Percentiles rank a stretch among this genome's conserved stretches.
Evolutionary conservation across 2,113 vertebrate species (phyloP).

Genomic region (Oryzias curvinotus): DNA sequence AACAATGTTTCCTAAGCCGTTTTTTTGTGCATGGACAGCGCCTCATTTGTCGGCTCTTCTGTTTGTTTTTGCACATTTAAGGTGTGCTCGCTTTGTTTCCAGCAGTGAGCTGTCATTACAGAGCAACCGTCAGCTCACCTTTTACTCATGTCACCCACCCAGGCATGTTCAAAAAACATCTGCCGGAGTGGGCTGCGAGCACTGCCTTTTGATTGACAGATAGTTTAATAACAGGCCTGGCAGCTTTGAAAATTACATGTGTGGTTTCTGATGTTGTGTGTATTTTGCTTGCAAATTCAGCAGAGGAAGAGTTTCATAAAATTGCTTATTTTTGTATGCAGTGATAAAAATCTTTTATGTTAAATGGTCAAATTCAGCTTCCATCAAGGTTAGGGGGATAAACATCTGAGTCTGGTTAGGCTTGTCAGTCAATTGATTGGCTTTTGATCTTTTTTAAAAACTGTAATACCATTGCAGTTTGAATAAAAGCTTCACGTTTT

Average conservation of each 20-base stretch:
- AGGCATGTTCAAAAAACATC: background rate
- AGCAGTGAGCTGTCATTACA: background rate
- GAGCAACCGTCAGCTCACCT: background rate
- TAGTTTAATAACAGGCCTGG: conserved; percentile 10
- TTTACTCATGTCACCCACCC: background rate
- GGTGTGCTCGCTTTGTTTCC: background rate
- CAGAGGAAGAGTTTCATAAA: background rate
- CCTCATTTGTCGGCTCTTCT: background rate
- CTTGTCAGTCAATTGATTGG: too few relatives aligned
- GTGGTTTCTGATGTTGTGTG: conserved; percentile 4
- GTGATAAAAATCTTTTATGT: too few relatives aligned
- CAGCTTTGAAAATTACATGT: conserved; percentile 1
- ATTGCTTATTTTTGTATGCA: too few relatives aligned
- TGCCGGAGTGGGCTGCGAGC: background rate
- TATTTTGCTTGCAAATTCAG: conserved; percentile 22
- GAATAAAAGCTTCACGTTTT: too few relatives aligned
- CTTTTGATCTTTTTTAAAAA: too few relatives aligned
- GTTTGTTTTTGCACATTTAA: conserved; percentile 1
- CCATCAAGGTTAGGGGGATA: too few relatives aligned
- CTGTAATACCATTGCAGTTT: too few relatives aligned
- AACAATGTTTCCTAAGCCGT: background rate
- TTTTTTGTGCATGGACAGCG: background rate
- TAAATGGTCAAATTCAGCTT: too few relatives aligned
- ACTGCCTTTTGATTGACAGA: conserved; percentile 19
- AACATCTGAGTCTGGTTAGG: too few relatives aligned